These are phyloP conservation scores for Talpa occidentalis DNA, from an alignment of 2,113 vertebrate species.

Conservation along the genomic window DNA sequence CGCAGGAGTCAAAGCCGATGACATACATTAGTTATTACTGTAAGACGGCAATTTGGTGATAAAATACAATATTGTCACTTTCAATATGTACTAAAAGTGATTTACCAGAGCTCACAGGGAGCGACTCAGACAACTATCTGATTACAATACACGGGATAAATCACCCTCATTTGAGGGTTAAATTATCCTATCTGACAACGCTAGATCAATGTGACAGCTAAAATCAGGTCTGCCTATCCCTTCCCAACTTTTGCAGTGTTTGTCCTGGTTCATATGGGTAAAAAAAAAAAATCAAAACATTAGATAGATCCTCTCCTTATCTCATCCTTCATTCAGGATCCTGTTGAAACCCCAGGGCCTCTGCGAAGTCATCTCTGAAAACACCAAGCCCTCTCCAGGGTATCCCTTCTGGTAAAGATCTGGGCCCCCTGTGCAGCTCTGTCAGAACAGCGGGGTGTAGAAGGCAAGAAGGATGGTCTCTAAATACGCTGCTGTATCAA, in stretches of 20 bases:
- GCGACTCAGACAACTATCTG: conserved; percentile 65
- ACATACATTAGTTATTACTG: conserved; percentile 67
- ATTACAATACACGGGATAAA: conserved; percentile 77
- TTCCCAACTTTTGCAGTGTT: conserved; percentile 37
- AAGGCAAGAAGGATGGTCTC: not conserved
- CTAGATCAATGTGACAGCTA: conserved; percentile 71
- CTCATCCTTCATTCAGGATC: not conserved
- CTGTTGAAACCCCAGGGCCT: not conserved
- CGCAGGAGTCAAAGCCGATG: conserved; percentile 33
- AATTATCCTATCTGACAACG: conserved; percentile 71
- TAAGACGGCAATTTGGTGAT: conserved; percentile 72
- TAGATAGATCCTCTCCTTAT: not conserved
- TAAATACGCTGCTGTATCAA: not conserved
- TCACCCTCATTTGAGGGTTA: conserved; percentile 58
- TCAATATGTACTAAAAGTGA: conserved; percentile 77
- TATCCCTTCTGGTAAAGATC: not conserved
- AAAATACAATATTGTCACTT: conserved; percentile 80
- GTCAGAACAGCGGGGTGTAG: not conserved
- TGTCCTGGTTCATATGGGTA: not conserved
- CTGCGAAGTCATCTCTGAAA: not conserved
- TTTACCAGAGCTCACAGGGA: conserved; percentile 70
- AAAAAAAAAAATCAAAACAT: conserved; percentile 47
- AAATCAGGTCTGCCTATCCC: conserved; percentile 32
- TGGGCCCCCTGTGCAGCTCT: not conserved
- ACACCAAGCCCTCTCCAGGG: not conserved